These are phyloP conservation scores for Phacellophora camtschatica DNA, from an alignment of 30 jellyfish, hydroid and myxozoan genomes.

Conservation along the genomic window DNA sequence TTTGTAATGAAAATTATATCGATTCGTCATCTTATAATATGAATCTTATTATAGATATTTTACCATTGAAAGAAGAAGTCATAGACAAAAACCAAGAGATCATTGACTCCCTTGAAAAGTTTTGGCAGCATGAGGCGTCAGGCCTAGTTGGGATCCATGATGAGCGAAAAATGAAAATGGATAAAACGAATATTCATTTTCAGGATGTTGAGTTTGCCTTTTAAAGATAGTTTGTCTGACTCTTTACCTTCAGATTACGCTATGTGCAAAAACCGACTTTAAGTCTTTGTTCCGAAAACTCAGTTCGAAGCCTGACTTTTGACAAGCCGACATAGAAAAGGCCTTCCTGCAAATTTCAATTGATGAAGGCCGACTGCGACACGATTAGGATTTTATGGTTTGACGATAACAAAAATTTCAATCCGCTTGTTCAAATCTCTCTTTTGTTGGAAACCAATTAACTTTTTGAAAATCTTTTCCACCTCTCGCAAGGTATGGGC, in stretches of 20 bases:
- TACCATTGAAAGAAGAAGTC: neutral
- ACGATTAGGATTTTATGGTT: conserved; percentile 21
- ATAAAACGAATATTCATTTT: too few relatives aligned
- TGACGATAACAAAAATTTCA: neutral
- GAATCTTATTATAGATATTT: neutral
- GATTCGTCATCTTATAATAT: neutral
- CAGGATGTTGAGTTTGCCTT: too few relatives aligned
- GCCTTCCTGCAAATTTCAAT: conserved; percentile 26
- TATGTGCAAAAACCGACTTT: neutral
- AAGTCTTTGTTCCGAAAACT: neutral
- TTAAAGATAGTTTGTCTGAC: too few relatives aligned
- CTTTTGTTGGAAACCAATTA: too few relatives aligned
- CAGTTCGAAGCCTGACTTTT: neutral
- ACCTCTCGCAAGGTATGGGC: too few relatives aligned
- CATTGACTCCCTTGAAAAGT: neutral
- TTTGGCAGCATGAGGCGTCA: too few relatives aligned
- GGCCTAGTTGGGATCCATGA: too few relatives aligned
- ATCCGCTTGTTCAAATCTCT: neutral
- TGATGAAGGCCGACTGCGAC: conserved; percentile 37
- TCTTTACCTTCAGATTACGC: conserved; percentile 10
- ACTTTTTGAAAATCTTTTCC: too few relatives aligned
- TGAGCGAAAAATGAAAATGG: too few relatives aligned
- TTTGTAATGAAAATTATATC: neutral
- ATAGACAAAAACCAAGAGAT: too few relatives aligned
- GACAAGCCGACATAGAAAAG: conserved; percentile 30